These are phyloP conservation scores for Pteropus alecto DNA, from an alignment of 2,113 vertebrate species.

Conservation along the genomic window DNA sequence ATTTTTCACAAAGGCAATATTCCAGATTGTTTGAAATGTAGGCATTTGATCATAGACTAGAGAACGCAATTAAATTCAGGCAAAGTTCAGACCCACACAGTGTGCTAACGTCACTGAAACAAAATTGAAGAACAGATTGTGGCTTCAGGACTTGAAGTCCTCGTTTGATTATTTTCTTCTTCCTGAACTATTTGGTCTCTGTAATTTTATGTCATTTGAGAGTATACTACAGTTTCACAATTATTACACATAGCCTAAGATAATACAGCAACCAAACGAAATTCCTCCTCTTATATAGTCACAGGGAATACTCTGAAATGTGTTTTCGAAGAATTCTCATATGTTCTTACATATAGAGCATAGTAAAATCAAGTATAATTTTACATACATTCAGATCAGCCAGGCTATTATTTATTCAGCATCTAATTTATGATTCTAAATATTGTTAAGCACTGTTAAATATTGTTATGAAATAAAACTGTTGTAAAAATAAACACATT, in stretches of 20 bases:
- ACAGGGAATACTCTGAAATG: not conserved
- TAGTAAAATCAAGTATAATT: not conserved
- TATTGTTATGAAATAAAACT: not conserved
- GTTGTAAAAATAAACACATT: not conserved
- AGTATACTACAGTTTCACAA: not conserved
- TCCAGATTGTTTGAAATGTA: not conserved
- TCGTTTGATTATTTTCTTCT: not conserved
- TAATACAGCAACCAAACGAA: not conserved
- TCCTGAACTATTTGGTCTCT: not conserved
- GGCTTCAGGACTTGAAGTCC: not conserved
- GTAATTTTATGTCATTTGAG: not conserved
- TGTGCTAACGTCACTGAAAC: not conserved
- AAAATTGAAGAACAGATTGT: not conserved
- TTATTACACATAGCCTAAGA: not conserved
- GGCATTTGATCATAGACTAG: not conserved
- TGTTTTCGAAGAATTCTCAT: not conserved
- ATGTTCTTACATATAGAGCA: not conserved
- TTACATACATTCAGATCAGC: not conserved
- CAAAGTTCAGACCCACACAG: not conserved
- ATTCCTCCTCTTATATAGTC: not conserved
- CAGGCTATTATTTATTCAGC: not conserved
- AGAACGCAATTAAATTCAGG: not conserved
- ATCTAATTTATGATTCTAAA: not conserved
- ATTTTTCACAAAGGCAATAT: slow-evolving; percentile 1
- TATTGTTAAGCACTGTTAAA: not conserved